Conservation (phyloP, 2,113 vertebrate genomes). For the Dromiciops gliroides region DNA sequence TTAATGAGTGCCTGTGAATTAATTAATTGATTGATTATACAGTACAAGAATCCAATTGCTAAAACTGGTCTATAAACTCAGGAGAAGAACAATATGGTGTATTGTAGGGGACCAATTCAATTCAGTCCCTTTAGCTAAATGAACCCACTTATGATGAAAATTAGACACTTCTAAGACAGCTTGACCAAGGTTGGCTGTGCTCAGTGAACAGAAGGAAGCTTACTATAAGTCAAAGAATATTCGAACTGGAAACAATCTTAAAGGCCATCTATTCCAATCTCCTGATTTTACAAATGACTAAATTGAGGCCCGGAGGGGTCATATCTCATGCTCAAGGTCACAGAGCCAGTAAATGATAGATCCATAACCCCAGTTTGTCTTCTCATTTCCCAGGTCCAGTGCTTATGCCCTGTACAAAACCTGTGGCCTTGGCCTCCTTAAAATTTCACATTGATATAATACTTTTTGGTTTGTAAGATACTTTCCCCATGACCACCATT, state of each 20-base stretch:
- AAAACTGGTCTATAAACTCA: too few relatives aligned
- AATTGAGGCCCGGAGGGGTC: not conserved
- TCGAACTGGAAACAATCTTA: not conserved
- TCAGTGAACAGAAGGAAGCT: too few relatives aligned
- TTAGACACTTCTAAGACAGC: too few relatives aligned
- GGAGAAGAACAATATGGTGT: too few relatives aligned
- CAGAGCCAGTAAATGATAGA: not conserved
- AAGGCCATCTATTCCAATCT: not conserved
- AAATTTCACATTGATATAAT: not conserved
- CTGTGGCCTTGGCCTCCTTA: not conserved
- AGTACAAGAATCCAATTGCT: too few relatives aligned
- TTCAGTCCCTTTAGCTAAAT: too few relatives aligned
- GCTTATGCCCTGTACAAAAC: not conserved
- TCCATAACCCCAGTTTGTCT: not conserved
- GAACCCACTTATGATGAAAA: too few relatives aligned
- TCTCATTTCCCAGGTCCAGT: not conserved
- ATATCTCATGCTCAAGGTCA: not conserved
- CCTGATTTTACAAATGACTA: not conserved
- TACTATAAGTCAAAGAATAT: not conserved
- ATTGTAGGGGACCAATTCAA: too few relatives aligned
- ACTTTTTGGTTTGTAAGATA: not conserved
- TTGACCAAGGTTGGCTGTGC: too few relatives aligned
- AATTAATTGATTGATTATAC: too few relatives aligned
- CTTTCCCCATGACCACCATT: not conserved
- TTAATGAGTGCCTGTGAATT: too few relatives aligned